phyloP scores from a whole-genome alignment of 2,888 invertebrate genomes.

The Pogonocherus hispidulus region DNA sequence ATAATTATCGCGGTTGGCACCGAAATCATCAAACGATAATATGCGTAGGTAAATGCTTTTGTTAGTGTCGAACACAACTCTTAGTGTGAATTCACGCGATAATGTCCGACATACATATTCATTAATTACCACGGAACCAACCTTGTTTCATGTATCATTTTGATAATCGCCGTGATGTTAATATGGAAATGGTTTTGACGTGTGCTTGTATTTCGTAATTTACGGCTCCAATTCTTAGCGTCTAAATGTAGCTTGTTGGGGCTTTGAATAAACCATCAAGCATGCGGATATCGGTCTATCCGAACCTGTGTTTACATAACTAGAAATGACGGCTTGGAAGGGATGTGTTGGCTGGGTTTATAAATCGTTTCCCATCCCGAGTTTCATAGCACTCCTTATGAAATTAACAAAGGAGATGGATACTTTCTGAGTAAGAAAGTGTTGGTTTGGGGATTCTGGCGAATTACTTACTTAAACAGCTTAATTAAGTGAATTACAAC shows the following conservation, averaged over 20 bases:
- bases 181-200: constrained; percentile 45
- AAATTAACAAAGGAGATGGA: background rate
- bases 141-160: constrained; percentile 43
- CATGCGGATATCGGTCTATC: constrained; percentile 27
- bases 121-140: constrained; percentile 37
- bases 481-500: background rate
- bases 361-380: constrained; percentile 12
- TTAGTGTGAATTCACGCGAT: constrained; percentile 25
- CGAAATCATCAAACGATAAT: constrained; percentile 8
- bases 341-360: constrained; percentile 10
- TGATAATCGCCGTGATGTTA: constrained; percentile 45
- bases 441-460: background rate
- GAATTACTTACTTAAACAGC: background rate
- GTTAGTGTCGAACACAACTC: constrained; percentile 20
- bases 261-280: constrained; percentile 25
- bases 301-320: constrained; percentile 23
- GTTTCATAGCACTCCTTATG: constrained; percentile 6
- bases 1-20: constrained; percentile 4
- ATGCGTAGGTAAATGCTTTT: constrained; percentile 16
- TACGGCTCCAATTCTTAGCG: constrained; percentile 26
- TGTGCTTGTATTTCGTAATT: constrained; percentile 37
- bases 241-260: constrained; percentile 12
- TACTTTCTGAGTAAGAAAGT: background rate
- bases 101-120: constrained; percentile 46
- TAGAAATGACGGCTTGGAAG: constrained; percentile 13